Base-by-base conservation (phyloP, 2,797 vertebrate species). In the Pygocentrus nattereri region DNA sequence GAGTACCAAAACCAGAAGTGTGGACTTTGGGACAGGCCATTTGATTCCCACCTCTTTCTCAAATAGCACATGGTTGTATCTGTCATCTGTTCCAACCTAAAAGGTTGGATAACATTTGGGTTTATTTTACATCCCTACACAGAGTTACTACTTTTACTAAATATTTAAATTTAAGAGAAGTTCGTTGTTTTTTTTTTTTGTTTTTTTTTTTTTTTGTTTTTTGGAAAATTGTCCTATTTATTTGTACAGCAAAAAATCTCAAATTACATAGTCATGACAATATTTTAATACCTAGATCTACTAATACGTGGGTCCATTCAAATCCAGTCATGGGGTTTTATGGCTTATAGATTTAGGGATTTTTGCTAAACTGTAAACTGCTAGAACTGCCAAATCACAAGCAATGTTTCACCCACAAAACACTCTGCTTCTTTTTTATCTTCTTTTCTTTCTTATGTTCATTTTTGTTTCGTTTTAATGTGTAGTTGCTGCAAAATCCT, bases 331-430 rank as follows among this genome's bases (percentile, higher is more conserved):
- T 80, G 41, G 50, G 74, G 54, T 87, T 86, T 68, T 47, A 25
- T 25, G 27, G 67, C 41, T 82, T 76, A 79, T 62, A 30, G 76
- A 21, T 86, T 84, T 64, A 77, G 84, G 81, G 85, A 88, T 88
- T 91, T 89, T 89, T 90, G 87, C 88, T 90, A 91, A 89, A 89
- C 88, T 91, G n/a, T n/a, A n/a, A n/a, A n/a, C 90, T 90, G 85
- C 65, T 86, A 88, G 83, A 86, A 81, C 61, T 71, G 27, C 78
- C 18, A 64, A 76, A 54, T 73, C 30, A 76, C 49, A 61, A 49
- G 54, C 68, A 73, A 50, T 30, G 54, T 47, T 34, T 41, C 25
- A 59, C 27, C 38, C 15, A 34, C 23, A 64, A 34, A 75, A 19
- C 23, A 52, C 56, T 73, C 19, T 31, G 41, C 62, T 68, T 58